These are phyloP conservation scores for Crotalus horridus DNA, from an alignment of 2,113 vertebrate genomes.

Conservation along the genomic window DNA sequence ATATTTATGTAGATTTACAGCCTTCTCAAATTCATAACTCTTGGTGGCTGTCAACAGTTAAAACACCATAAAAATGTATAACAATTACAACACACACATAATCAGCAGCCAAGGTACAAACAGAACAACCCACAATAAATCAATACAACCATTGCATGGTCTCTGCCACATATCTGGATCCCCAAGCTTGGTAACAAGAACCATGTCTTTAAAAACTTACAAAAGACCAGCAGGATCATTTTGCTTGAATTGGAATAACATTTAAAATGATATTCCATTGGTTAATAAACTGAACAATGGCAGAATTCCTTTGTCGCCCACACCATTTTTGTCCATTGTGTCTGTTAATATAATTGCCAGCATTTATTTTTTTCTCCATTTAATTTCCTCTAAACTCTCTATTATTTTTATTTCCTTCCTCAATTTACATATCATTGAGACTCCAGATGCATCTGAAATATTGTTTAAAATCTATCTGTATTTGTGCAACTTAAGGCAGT, in stretches of 20 bases:
- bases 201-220: background rate
- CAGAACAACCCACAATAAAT: background rate
- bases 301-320: background rate
- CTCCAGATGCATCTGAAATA: background rate
- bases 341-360: background rate
- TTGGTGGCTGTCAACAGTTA: background rate
- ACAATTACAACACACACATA: background rate
- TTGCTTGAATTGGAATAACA: background rate
- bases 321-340: background rate
- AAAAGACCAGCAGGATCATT: background rate
- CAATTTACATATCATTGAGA: background rate
- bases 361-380: background rate
- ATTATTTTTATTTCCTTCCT: background rate
- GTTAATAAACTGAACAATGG: background rate
- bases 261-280: background rate
- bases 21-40: background rate
- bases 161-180: background rate
- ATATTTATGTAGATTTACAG: background rate
- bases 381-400: background rate
- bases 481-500: background rate
- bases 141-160: background rate
- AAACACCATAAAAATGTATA: background rate
- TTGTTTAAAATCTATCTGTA: background rate
- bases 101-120: background rate
- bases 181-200: background rate